Evolutionary conservation across 2,888 invertebrate genomes (phyloP), one percentile per base, ranked within the genome.

Genomic region (Oegoconia quadripuncta): DNA sequence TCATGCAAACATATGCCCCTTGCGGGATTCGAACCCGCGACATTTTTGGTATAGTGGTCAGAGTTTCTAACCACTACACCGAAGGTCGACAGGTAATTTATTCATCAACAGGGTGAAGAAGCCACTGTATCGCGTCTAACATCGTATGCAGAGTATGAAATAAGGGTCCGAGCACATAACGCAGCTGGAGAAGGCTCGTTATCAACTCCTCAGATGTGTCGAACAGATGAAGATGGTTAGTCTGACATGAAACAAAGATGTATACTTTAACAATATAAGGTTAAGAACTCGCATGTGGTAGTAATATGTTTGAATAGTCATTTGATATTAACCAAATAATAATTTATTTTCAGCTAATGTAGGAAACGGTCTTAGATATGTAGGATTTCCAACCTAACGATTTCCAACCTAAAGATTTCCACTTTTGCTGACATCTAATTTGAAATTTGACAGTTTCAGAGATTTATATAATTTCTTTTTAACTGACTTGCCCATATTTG

Each of bases 61-160:
- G 16, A 29, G 15, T 15, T 29, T 29, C 15, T 28, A 28, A 28
- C 13, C 4, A 6, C 14, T 13, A 14, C 3, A 7, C 7, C 20
- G 4, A 7, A 4, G 4, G 20, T 9, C 15, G 15, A 7, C 29
- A 14, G 4, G 3, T 16, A 23, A 14, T 22, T 29, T 11, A 30
- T 47, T 36, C 26, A 18, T 23, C 39, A 39, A 32, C 39, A 90
- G 90, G 89, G 92, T 50, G 90, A 92, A 58, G 94, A 95, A 67
- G 92, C 94, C 20, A 93, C 93, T 58, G 84, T 95, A 43, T 93
- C 94, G 51, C 92, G 93, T 5, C 76, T 97, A 43, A 91, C 93
- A 53, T 93, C 95, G 53, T 95, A 92, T 64, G 94, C 95, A 14
- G 96, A 96, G 79, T 97, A 97, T 74, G 95, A 95, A 48, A 90